These are phyloP conservation scores for Epinephelus malabaricus DNA, from an alignment of 2,797 vertebrate species.

Conservation along the genomic window DNA sequence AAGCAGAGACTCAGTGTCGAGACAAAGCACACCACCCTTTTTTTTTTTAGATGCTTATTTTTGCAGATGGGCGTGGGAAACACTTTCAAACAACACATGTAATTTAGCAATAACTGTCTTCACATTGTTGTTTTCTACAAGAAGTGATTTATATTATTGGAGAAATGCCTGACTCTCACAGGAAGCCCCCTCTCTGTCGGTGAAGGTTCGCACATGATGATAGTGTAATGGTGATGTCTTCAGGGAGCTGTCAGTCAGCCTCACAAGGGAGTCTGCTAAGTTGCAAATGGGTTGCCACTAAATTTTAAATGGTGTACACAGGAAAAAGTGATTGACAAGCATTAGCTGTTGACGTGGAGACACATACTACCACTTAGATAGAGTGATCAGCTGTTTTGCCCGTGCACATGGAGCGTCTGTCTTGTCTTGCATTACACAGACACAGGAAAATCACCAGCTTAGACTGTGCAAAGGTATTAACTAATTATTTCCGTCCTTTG, in stretches of 20 bases:
- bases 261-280: slow-evolving; percentile 34
- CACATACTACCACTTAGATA: slow-evolving; percentile 4
- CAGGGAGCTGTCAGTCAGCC: slow-evolving; percentile 61
- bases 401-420: slow-evolving; percentile 40
- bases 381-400: slow-evolving; percentile 53
- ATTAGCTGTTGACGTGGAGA: slow-evolving; percentile 28
- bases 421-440: slow-evolving; percentile 64
- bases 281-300: slow-evolving; percentile 63
- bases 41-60: neutral
- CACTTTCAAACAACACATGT: neutral
- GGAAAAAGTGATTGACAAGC: slow-evolving; percentile 54
- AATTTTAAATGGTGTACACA: slow-evolving; percentile 56
- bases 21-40: neutral
- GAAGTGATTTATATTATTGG: slow-evolving; percentile 13
- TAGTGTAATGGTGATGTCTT: slow-evolving; percentile 57
- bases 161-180: slow-evolving; percentile 22
- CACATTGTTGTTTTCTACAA: neutral
- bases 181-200: slow-evolving; percentile 38
- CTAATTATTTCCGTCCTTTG: slow-evolving; percentile 80
- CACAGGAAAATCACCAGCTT: slow-evolving; percentile 70
- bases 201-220: slow-evolving; percentile 44
- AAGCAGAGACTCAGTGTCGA: neutral
- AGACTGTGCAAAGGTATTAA: slow-evolving; percentile 76
- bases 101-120: neutral
- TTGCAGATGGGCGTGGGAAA: neutral